Conservation (phyloP, 2,888 invertebrate genomes). For the Sipha maydis region DNA sequence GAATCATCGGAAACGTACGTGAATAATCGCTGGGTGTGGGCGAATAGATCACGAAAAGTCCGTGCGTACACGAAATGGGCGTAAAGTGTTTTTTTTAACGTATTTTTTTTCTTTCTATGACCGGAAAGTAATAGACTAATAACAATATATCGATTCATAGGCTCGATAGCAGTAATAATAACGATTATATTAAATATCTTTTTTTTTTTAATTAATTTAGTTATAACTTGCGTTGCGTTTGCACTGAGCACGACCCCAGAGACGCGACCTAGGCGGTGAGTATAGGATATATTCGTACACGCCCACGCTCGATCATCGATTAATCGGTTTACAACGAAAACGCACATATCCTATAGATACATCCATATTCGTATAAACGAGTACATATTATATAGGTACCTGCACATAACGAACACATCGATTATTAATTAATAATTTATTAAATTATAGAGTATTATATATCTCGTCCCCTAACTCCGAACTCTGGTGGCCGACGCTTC, state of each 20-base stretch:
- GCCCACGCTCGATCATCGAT: constrained; percentile 62
- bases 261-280: neutral
- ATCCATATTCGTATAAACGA: neutral
- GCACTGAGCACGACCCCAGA: constrained; percentile 44
- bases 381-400: neutral
- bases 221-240: constrained; percentile 50
- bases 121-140: constrained; percentile 58
- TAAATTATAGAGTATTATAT: constrained; percentile 59
- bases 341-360: constrained; percentile 12
- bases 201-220: constrained; percentile 61
- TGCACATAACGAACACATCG: constrained; percentile 30
- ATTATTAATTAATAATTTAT: constrained; percentile 62
- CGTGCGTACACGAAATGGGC: constrained; percentile 61
- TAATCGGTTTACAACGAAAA: constrained; percentile 59
- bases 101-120: constrained; percentile 17
- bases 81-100: constrained; percentile 39
- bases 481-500: constrained; percentile 35
- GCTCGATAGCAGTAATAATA: constrained; percentile 53
- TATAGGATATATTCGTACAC: constrained; percentile 49
- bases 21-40: constrained; percentile 50
- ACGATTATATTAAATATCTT: constrained; percentile 47
- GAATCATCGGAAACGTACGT: constrained; percentile 38
- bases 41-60: constrained; percentile 60
- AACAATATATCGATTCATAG: constrained; percentile 57
- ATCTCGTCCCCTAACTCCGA: constrained; percentile 26